These are phyloP conservation scores for Aricia artaxerxes DNA, from an alignment of 2,888 invertebrate genomes.

Conservation along the genomic window DNA sequence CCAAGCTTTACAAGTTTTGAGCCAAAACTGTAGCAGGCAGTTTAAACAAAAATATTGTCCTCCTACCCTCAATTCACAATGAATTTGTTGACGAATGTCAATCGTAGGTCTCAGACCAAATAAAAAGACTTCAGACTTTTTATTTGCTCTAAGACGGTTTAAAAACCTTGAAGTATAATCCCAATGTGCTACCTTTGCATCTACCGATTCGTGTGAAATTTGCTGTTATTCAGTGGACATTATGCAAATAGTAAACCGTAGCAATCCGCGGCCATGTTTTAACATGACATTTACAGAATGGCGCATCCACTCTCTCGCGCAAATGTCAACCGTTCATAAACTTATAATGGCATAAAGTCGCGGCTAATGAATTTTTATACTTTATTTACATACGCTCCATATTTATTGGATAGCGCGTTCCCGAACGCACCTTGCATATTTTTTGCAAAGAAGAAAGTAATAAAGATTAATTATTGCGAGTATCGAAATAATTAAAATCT, in stretches of 20 bases:
- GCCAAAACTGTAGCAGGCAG: background rate
- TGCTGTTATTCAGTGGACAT: constrained; percentile 18
- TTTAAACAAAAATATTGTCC: background rate
- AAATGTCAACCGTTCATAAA: constrained; percentile 29
- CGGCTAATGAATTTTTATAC: constrained; percentile 25
- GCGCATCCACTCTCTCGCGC: constrained; percentile 13
- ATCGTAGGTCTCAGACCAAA: background rate
- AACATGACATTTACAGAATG: constrained; percentile 26
- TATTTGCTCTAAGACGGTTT: no score
- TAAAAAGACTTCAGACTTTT: no score
- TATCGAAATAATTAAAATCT: constrained; percentile 1
- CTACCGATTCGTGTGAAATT: background rate
- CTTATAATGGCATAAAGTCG: background rate
- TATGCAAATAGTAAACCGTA: constrained; percentile 22
- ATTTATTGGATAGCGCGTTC: constrained; percentile 12
- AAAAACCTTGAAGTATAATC: background rate
- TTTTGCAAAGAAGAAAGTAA: constrained; percentile 18
- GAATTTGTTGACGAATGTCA: background rate
- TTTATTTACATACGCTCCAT: constrained; percentile 26
- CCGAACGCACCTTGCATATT: constrained; percentile 20
- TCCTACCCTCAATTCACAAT: background rate
- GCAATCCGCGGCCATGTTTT: constrained; percentile 21
- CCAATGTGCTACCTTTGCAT: background rate
- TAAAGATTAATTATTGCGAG: constrained; percentile 12
- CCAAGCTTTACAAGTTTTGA: background rate